Evolutionary conservation across 1,140 invertebrate genomes (phyloP).

Genomic region (Lucilia sericata): DNA sequence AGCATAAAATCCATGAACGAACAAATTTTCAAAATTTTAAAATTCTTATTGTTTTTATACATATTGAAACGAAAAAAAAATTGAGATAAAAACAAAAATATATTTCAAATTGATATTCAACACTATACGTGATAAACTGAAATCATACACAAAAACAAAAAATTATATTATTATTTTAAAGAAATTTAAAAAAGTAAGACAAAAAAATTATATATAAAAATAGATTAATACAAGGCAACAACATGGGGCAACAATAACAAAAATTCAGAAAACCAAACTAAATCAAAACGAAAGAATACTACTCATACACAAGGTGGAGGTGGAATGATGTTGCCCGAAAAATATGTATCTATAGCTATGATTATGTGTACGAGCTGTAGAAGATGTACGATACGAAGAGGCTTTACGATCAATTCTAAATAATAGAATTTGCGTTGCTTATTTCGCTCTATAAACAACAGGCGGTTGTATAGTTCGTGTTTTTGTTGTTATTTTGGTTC

Average conservation of each 20-base stretch:
- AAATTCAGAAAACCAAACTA: not conserved
- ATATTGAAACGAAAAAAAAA: not conserved
- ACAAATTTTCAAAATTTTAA: not conserved
- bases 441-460: constrained; percentile 23
- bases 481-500: not conserved
- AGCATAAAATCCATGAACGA: not conserved
- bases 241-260: constrained; percentile 9
- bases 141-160: constrained; percentile 11
- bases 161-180: constrained; percentile 9
- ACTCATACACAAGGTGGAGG: constrained; percentile 42
- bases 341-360: not conserved
- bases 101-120: constrained; percentile 20
- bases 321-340: constrained; percentile 34
- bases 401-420: not conserved
- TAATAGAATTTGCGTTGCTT: not conserved
- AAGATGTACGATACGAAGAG: not conserved
- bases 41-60: not conserved
- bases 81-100: not conserved
- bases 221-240: constrained; percentile 20
- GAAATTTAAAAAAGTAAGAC: not conserved
- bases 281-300: not conserved
- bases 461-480: constrained; percentile 16
- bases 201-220: constrained; percentile 15
- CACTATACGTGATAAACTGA: not conserved
- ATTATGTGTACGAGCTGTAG: not conserved